Evolutionary conservation across 2,113 vertebrate species (phyloP).

Genomic region (Callaeas wilsoni): DNA sequence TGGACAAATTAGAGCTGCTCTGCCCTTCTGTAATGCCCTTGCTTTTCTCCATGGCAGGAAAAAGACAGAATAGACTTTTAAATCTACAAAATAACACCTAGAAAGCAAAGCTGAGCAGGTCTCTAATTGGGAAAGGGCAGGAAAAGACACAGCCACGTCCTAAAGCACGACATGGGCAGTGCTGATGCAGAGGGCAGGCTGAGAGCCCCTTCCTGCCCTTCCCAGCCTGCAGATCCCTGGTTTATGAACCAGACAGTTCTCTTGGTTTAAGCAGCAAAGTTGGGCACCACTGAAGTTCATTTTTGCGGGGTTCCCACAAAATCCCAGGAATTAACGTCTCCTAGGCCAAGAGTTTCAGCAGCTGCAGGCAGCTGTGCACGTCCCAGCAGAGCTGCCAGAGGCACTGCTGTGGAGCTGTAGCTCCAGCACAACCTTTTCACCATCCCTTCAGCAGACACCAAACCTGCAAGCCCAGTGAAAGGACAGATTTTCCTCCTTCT

Average conservation of each 20-base stretch:
- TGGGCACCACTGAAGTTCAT: not conserved
- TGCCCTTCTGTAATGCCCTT: not conserved
- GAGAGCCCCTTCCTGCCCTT: not conserved
- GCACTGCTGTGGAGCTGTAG: not conserved
- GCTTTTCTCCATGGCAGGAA: not conserved
- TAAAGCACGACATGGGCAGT: accelerated
- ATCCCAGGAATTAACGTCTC: not conserved
- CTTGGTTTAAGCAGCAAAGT: not conserved
- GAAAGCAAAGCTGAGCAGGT: not conserved
- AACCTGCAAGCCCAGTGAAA: not conserved
- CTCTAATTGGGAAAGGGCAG: not conserved
- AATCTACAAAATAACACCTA: not conserved
- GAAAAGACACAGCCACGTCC: not conserved
- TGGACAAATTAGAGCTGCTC: not conserved
- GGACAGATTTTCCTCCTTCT: not conserved
- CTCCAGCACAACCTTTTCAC: not conserved
- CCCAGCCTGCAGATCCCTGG: not conserved
- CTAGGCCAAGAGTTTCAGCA: not conserved
- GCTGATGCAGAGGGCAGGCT: not conserved
- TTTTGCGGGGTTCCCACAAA: not conserved
- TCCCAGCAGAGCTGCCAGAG: not conserved
- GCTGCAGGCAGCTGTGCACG: not conserved
- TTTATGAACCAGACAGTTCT: not conserved
- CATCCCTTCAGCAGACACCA: not conserved
- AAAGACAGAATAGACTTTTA: not conserved